phyloP scores from a whole-genome alignment of 2,113 vertebrate genomes.

The Pelodiscus sinensis region DNA sequence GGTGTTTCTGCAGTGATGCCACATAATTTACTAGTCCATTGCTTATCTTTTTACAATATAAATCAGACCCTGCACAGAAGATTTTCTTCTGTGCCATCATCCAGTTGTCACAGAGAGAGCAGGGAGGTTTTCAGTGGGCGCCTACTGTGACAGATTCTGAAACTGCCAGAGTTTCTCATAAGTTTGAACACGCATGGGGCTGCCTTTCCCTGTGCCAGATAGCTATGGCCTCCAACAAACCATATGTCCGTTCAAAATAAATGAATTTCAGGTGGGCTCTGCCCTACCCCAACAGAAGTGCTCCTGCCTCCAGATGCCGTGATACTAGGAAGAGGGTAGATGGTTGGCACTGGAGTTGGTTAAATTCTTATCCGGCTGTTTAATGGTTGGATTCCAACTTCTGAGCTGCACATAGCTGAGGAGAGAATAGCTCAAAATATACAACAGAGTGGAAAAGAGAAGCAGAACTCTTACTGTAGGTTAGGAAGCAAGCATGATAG shows the following conservation, averaged over 20 bases:
- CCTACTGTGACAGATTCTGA: not conserved
- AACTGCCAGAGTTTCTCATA: not conserved
- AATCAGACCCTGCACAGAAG: not conserved
- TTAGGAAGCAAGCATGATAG: not conserved
- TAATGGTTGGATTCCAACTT: not conserved
- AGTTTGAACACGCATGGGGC: not conserved
- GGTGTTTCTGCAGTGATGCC: not conserved
- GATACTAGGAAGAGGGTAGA: not conserved
- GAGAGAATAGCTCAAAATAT: not conserved
- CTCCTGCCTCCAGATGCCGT: not conserved
- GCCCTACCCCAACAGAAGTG: rapidly evolving
- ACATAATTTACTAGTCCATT: not conserved
- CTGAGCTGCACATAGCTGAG: not conserved
- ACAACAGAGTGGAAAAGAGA: not conserved
- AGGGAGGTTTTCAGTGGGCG: not conserved
- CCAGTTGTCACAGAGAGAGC: rapidly evolving
- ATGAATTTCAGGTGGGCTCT: rapidly evolving
- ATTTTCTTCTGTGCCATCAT: not conserved
- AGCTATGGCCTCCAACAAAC: not conserved
- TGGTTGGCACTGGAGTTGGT: not conserved
- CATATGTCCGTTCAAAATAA: rapidly evolving
- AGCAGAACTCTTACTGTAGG: not conserved
- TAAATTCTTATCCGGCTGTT: not conserved
- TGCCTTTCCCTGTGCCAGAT: rapidly evolving
- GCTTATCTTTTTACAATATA: not conserved